These are phyloP conservation scores for Apamea crenata DNA, from an alignment of 2,888 invertebrate genomes.

Conservation along the genomic window DNA sequence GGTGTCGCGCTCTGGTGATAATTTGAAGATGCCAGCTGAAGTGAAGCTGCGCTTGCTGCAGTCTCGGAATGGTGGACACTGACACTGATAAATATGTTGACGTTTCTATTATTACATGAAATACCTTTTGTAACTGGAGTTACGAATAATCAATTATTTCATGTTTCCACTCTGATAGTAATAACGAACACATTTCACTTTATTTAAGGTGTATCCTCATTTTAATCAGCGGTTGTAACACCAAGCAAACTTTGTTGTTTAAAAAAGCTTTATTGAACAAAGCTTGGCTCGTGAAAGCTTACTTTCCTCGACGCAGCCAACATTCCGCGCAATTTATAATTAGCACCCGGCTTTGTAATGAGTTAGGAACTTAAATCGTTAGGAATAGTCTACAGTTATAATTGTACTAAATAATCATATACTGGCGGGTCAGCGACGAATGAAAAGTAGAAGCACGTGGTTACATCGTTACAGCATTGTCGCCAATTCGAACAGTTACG, in stretches of 20 bases:
- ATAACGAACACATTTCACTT: not conserved
- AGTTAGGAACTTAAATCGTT: not conserved
- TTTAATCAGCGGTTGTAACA: not conserved
- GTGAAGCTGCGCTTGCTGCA: too few species aligned
- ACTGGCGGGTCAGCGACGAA: not conserved
- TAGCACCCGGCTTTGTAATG: not conserved
- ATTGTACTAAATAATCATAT: not conserved
- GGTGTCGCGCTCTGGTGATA: not conserved
- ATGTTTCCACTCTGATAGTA: not conserved
- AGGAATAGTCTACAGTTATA: not conserved
- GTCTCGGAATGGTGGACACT: not conserved
- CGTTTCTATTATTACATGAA: not conserved
- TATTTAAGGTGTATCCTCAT: not conserved
- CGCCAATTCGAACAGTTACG: too few species aligned
- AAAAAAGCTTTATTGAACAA: constrained; percentile 8
- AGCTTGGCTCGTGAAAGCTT: constrained; percentile 11
- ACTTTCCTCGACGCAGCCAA: constrained; percentile 3
- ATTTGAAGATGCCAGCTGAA: not conserved
- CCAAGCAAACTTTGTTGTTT: constrained; percentile 15
- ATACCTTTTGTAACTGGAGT: not conserved
- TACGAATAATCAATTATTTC: not conserved
- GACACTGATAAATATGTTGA: not conserved
- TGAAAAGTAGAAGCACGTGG: not conserved
- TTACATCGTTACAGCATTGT: too few species aligned
- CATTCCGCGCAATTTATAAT: constrained; percentile 1